Evolutionary conservation across 2,888 invertebrate species (phyloP).

Genomic region (Cheilosia urbana): DNA sequence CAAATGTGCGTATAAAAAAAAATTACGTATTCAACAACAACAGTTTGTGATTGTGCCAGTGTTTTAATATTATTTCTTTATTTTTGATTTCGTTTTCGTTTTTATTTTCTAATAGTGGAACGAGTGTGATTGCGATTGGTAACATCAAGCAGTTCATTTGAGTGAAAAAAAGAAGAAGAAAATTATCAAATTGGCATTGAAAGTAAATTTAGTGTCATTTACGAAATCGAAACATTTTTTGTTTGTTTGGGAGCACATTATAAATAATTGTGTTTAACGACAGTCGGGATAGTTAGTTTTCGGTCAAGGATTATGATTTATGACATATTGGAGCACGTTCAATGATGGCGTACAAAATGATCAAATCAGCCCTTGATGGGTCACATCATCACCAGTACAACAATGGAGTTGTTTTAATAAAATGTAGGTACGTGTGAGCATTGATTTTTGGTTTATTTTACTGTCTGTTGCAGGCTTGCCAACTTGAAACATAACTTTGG

Average conservation of each 20-base stretch:
- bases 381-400: conserved; percentile 78
- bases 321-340: conserved; percentile 49
- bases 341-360: conserved; percentile 81
- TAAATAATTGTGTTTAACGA: not conserved
- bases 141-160: conserved; percentile 33
- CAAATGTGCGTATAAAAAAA: conserved; percentile 36
- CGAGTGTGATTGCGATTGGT: conserved; percentile 22
- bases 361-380: conserved; percentile 81
- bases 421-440: conserved; percentile 79
- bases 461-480: no score
- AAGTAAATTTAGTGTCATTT: conserved; percentile 27
- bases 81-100: conserved; percentile 6
- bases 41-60: conserved; percentile 48
- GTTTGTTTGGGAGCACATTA: not conserved
- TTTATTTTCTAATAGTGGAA: conserved; percentile 7
- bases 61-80: conserved; percentile 33
- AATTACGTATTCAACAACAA: conserved; percentile 3
- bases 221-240: conserved; percentile 43
- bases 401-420: conserved; percentile 82
- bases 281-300: not conserved
- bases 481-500: no score
- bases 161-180: conserved; percentile 17
- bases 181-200: conserved; percentile 32
- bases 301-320: conserved; percentile 69
- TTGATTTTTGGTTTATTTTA: not conserved